phyloP scores from a whole-genome alignment of 37 sponge, comb jelly and placozoan genomes.

The Ephydatia muelleri region DNA sequence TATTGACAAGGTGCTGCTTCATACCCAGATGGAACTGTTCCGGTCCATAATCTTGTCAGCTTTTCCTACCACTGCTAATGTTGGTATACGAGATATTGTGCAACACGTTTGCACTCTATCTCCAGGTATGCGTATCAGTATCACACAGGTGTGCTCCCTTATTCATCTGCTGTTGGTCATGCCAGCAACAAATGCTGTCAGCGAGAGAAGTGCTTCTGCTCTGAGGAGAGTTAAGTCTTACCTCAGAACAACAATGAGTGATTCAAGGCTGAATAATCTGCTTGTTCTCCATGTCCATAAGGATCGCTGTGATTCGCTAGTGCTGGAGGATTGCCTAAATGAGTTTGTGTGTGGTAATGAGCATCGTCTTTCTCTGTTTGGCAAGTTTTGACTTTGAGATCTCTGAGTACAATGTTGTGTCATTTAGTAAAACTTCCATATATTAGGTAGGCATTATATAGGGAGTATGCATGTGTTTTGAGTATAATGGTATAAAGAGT shows the following conservation, averaged over 20 bases:
- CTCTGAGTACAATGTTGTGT: too few relatives aligned
- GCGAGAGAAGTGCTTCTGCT: slow-evolving; percentile 42
- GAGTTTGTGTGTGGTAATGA: slow-evolving; percentile 37
- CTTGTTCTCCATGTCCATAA: slow-evolving; percentile 54
- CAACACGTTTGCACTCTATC: neutral
- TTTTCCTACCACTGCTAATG: neutral
- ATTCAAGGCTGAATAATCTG: slow-evolving; percentile 47
- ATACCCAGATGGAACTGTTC: slow-evolving; percentile 2
- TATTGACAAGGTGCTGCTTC: slow-evolving; percentile 3
- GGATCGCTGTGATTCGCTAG: slow-evolving; percentile 8
- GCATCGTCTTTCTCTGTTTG: slow-evolving; percentile 25
- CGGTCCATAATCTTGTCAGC: neutral
- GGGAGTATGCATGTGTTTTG: too few relatives aligned
- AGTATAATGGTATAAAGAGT: too few relatives aligned
- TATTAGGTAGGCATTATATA: too few relatives aligned
- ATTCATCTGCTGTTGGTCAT: slow-evolving; percentile 47
- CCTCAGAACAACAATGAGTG: slow-evolving; percentile 50
- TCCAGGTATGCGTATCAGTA: neutral
- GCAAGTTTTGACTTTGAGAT: slow-evolving; percentile 7
- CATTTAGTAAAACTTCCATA: too few relatives aligned
- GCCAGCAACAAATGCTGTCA: slow-evolving; percentile 24
- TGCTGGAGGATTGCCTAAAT: slow-evolving; percentile 5
- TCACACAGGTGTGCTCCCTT: slow-evolving; percentile 19
- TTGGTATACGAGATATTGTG: slow-evolving; percentile 1
- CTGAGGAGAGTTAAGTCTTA: slow-evolving; percentile 53